Evolutionary conservation across 2,888 invertebrate species (phyloP).

Genomic region (Chrysina gloriosa): DNA sequence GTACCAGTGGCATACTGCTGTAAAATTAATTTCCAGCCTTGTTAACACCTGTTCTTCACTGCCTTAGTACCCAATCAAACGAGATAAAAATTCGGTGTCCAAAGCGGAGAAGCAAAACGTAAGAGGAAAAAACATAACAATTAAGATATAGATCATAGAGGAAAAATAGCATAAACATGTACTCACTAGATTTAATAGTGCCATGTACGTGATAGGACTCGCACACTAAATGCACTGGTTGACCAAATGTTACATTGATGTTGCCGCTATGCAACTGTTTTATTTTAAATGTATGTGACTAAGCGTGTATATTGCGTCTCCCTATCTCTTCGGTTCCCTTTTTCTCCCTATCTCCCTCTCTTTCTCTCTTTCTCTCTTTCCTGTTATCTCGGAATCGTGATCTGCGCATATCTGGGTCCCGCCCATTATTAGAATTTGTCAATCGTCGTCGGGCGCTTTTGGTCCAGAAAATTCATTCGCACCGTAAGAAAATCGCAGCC

Average conservation of each 20-base stretch:
- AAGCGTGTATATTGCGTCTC: neutral
- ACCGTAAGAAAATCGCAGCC: constrained; percentile 6
- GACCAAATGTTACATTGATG: constrained; percentile 37
- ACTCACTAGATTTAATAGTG: constrained; percentile 32
- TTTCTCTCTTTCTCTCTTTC: neutral
- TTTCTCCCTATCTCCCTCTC: neutral
- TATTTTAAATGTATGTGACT: constrained; percentile 35
- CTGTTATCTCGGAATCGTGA: constrained; percentile 14
- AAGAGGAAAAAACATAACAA: no score
- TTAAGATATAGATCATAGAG: neutral
- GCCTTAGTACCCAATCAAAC: no score
- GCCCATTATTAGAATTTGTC: constrained; percentile 37
- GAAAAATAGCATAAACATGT: constrained; percentile 11
- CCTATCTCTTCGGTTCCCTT: neutral
- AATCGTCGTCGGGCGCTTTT: constrained; percentile 10
- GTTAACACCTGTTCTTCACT: no score
- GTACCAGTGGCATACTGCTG: no score
- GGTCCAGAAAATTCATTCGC: constrained; percentile 26
- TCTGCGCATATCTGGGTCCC: constrained; percentile 35
- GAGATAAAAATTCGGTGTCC: no score
- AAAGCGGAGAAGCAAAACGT: no score
- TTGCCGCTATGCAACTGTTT: constrained; percentile 38
- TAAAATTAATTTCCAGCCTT: no score
- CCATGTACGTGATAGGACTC: constrained; percentile 14
- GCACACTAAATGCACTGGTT: constrained; percentile 34